phyloP scores from a whole-genome alignment of 1,140 invertebrate genomes.

The Drusus annulatus region DNA sequence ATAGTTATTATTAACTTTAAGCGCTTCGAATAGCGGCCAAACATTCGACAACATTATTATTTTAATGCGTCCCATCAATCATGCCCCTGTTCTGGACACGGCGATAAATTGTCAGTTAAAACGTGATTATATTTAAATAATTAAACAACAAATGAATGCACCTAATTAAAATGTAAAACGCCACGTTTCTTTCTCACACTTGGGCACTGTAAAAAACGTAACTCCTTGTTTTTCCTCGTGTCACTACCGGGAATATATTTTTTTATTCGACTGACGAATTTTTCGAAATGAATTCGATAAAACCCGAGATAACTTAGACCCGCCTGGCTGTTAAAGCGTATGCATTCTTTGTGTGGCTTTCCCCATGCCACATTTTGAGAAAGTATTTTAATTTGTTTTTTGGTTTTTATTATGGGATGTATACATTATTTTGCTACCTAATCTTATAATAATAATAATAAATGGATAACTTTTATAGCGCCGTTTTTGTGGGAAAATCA shows the following conservation, averaged over 20 bases:
- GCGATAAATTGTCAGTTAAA: slow-evolving; percentile 5
- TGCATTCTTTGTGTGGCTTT: slow-evolving; percentile 15
- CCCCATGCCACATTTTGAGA: not conserved
- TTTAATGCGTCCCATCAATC: not conserved
- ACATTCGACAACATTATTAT: not conserved
- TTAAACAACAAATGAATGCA: slow-evolving; percentile 7
- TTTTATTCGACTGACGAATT: not conserved
- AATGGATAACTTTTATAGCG: no score
- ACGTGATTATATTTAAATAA: not conserved
- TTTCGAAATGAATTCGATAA: slow-evolving; percentile 26
- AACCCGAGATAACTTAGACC: slow-evolving; percentile 8
- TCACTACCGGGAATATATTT: slow-evolving; percentile 2
- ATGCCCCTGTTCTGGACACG: not conserved
- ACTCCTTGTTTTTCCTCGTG: not conserved
- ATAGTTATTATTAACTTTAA: no score
- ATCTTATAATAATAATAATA: no score
- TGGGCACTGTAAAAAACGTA: not conserved
- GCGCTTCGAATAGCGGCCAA: not conserved
- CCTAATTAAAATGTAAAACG: slow-evolving; percentile 22
- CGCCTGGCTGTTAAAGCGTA: slow-evolving; percentile 8
- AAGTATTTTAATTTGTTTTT: not conserved
- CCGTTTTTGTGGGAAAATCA: no score
- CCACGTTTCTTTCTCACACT: not conserved
- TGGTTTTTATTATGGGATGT: no score
- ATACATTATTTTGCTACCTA: no score